Base-by-base conservation (phyloP, 2,888 invertebrate genomes). In the Nineta flava region DNA sequence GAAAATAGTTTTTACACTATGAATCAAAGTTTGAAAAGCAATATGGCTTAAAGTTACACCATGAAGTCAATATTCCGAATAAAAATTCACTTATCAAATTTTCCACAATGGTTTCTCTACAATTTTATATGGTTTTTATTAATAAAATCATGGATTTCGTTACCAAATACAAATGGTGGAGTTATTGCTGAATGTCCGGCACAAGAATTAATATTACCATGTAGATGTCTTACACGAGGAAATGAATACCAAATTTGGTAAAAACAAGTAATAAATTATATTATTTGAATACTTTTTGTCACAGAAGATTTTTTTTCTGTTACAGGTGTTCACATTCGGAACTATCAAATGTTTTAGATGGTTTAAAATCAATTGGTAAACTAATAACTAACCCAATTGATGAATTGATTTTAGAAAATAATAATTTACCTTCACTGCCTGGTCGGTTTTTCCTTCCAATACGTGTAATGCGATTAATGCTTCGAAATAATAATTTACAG, bases 271-370 rank as follows among this genome's bases (percentile, higher is more conserved):
- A 9, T 41, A 7, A 7, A 9, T 32, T 32, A 9, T 32, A 9
- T 32, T 9, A 41, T 41, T 15, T 16, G 9, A 6, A 44, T 10
- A 19, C 5, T 9, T 26, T 15, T 21, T 46, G 10, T 26, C 31
- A 26, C 4, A 43, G 19, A 26, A 31, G 2, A 19, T 16, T 9
- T 32, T 10, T 52, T 47, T 53, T 46, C 49, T 41, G 19, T 68
- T 70, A 4, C 65, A 90, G 90, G 90, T 91, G 91, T 64, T 88
- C 90, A n/a, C 88, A 90, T 71, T 87, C 88, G 70, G 88, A 88
- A 61, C 68, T 90, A 50, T 77, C 81, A 5, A 80, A 81, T 62
- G 84, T 88, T 13, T 66, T 82, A 55, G 81, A 79, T 59, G 87
- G 86, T 9, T 66, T 88, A 9, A 79, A 81, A 57, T 75, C 80